Base-by-base conservation (phyloP, 1,140 invertebrate genomes). In the Agraylea sexmaculata region DNA sequence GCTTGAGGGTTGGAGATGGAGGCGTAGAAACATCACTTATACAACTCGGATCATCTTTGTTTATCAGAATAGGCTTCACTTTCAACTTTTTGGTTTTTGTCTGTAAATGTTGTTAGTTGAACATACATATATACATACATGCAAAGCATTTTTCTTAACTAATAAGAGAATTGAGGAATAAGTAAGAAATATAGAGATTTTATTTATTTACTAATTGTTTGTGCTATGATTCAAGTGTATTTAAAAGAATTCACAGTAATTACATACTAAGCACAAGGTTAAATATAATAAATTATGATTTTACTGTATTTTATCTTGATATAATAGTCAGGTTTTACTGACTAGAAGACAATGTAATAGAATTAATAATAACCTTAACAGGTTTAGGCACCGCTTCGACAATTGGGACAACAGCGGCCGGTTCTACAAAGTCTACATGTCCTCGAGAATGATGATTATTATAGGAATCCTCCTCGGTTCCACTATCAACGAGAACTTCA, bases 1-100 rank as follows among this genome's bases (percentile, higher is more conserved):
- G 21, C 11, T 20, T 39, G 4, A 46, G 37, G n/a, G 51, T 40
- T 6, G 57, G 49, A 11, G 56, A 52, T 15, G 62, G 51, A 30
- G 59, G 53, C 30, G 57, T 33, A 47, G 53, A 58, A 10, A 55
- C 51, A 56, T 68, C 62, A 46, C 58, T 68, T 51, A 66, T 48
- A 50, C 63, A 66, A 53, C 63, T 68, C 37, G 65, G 62, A 63
- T 68, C 65, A 55, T 65, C 63, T 62, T 64, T 66, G 51, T 66
- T 68, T 49, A 68, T 20, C 47, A 66, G 53, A 53, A 68, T 68
- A 48, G 65, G 65, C 56, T 66, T 68, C 54, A 66, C 54, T 58
- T 68, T 66, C 54, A 56, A 52, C 58, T 68, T 64, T 52, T 68
- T 66, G 50, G 60, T 59, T 51, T 64, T 64, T 47, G 61, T 64